Base-by-base conservation (phyloP, 2,797 vertebrate genomes). In the Dendrocincla fuliginosa region DNA sequence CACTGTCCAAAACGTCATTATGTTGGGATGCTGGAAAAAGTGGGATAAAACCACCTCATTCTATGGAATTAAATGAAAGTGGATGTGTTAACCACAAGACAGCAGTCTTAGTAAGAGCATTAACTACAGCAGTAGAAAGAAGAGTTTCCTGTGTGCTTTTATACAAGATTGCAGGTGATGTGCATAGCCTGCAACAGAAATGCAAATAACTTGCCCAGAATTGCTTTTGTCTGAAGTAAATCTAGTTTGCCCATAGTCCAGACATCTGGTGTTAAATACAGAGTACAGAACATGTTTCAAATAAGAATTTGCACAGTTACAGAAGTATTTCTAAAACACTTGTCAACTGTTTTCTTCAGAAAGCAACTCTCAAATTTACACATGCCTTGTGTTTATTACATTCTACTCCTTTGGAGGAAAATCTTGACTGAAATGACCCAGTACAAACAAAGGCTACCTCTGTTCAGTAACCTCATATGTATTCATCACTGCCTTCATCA, bases 1-100 rank as follows among this genome's bases (percentile, higher is more conserved):
- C 74, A 99, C 98, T 94, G 99, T 98, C 96, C 99, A 98, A 16
- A 99, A 98, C 6, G 99, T 99, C 98, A 99, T 98, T 96, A 99
- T 97, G 89, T 99, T 99, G 78, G 98, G 97, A 93, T 99, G 99
- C 64, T 98, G 99, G 96, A 99, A 99, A 89, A 98, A 98, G 93
- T 98, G 98, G 65, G 98, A 99, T 79, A 99, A 98, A 95, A 99
- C 97, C 90, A 99, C 98, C 88, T 99, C 99, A 75, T 99, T 99
- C 99, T 99, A 96, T 55, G 87, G 95, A 78, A 97, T 94, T 50
- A 89, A 97, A 94, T 68, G 67, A 86, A 97, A 96, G 79, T 23
- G 28, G 37, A 85, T 56, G 16, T 55, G 83, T 95, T 96, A 96
- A 81, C n/a, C 75, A 76, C 79, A 78, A 77, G 50, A 69, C 35